Evolutionary conservation across 2,113 vertebrate genomes (phyloP), one percentile per base, ranked within the genome.

Genomic region (Ascaphus truei): DNA sequence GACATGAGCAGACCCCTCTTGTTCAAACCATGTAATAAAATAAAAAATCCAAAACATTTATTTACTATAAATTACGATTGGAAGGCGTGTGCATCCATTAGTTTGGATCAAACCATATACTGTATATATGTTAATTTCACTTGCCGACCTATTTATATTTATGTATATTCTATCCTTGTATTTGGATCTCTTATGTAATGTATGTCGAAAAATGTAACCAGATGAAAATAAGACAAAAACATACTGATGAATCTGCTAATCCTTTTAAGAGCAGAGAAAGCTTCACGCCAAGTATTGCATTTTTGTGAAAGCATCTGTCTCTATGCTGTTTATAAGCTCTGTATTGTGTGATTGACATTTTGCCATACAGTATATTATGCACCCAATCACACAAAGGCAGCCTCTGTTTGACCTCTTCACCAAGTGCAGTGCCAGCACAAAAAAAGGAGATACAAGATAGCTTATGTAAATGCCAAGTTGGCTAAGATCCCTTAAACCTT

Each of bases 331-430:
- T 80, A 72, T 62, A 82, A 76, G 80, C 52, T 71, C 72, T 80
- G 82, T 83, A 63, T 81, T 80, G 80, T 76, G 71, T 73, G 78
- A 79, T 73, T n/a, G 55, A 58, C 47, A 25, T 80, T 83, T 77
- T 75, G 74, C 76, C 26, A n/a, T n/a, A n/a, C 15, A 27, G 50
- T 83, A 81, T 71, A 81, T 88, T 81, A 80, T 77, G 76, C 29
- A 56, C 18, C 34, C 73, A 72, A 68, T 39, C 61, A 25, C 62
- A 72, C 73, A 75, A 72, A 68, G 63, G 71, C 74, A 81, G 82
- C 85, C 85, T 87, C 81, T 83, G 76, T 80, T 81, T 89, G 84
- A 90, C 86, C 89, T 88, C 83, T 86, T 86, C 82, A 89, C 89
- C 89, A 89, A 85, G 78, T 76, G 52, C 39, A 78, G 74, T 82